phyloP scores from a whole-genome alignment of 2,113 vertebrate species.

The Polypterus senegalus region DNA sequence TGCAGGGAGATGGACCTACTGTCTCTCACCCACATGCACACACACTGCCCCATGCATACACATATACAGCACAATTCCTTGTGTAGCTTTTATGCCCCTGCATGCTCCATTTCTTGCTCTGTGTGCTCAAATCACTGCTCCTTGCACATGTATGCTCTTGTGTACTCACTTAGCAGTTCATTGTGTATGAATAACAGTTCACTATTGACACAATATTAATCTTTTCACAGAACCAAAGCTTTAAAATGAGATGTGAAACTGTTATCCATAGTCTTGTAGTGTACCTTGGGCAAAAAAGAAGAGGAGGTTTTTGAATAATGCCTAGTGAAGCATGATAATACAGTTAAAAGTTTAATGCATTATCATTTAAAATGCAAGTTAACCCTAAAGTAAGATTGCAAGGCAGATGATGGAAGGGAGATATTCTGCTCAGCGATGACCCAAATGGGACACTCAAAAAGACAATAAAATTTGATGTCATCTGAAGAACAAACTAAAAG shows the following conservation, averaged over 20 bases:
- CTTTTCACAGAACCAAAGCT: constrained; percentile 16
- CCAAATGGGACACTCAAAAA: constrained; percentile 4
- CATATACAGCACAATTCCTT: constrained; percentile 12
- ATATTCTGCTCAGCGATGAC: background rate
- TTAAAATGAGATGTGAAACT: constrained; percentile 11
- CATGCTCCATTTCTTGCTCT: constrained; percentile 3
- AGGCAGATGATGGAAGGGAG: no score
- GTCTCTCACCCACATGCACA: constrained; percentile 10
- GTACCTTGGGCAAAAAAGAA: constrained; percentile 15
- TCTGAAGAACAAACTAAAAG: constrained; percentile 3
- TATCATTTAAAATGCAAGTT: constrained; percentile 9
- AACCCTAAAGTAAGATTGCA: constrained; percentile 9
- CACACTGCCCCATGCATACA: constrained; percentile 4
- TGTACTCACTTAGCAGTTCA: constrained; percentile 13
- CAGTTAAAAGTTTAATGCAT: constrained; percentile 6
- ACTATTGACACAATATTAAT: constrained; percentile 12
- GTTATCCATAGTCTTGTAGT: constrained; percentile 10
- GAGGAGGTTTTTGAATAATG: constrained; percentile 17
- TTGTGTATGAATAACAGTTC: constrained; percentile 13
- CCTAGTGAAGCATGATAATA: constrained; percentile 9
- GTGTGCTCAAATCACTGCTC: constrained; percentile 13
- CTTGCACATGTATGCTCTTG: constrained; percentile 14
- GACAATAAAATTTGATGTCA: background rate
- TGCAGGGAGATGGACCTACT: background rate
- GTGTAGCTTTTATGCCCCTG: constrained; percentile 6